phyloP scores from a whole-genome alignment of 1,140 invertebrate genomes.

The Drosophila sucinea region DNA sequence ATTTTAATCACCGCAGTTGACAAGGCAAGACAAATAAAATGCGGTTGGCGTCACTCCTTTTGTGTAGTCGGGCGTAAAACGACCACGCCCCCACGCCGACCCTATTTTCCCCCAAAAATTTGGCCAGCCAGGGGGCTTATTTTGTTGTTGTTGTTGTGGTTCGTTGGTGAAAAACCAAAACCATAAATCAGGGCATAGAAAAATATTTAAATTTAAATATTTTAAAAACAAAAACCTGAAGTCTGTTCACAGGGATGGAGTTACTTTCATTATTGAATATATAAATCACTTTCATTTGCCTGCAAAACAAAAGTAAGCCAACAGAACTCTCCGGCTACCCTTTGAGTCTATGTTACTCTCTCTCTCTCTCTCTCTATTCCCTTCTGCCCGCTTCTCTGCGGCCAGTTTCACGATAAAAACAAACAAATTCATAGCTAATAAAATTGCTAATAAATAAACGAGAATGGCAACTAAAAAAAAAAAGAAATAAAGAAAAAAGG shows the following conservation, averaged over 20 bases:
- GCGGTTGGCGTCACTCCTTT: slow-evolving; percentile 51
- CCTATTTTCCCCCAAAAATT: background rate
- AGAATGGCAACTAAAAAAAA: slow-evolving; percentile 78
- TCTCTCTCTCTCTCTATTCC: background rate
- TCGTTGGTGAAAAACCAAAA: slow-evolving; percentile 21
- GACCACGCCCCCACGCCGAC: slow-evolving; percentile 2
- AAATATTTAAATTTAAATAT: slow-evolving; percentile 82
- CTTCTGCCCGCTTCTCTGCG: slow-evolving; percentile 38
- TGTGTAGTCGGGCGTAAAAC: slow-evolving; percentile 68
- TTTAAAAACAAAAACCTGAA: slow-evolving; percentile 52
- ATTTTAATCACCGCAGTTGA: slow-evolving; percentile 77
- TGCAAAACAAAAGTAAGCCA: slow-evolving; percentile 49
- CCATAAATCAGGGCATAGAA: slow-evolving; percentile 78
- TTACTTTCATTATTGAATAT: slow-evolving; percentile 81
- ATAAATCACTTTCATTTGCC: slow-evolving; percentile 79
- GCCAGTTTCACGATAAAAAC: slow-evolving; percentile 72
- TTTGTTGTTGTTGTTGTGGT: slow-evolving; percentile 24
- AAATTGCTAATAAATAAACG: slow-evolving; percentile 82
- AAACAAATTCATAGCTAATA: slow-evolving; percentile 82
- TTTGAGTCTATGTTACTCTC: slow-evolving; percentile 42
- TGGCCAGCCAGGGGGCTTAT: slow-evolving; percentile 15
- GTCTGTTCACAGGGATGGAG: slow-evolving; percentile 37
- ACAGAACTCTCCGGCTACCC: slow-evolving; percentile 33
- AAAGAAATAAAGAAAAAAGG: slow-evolving; percentile 75
- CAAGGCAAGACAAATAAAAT: slow-evolving; percentile 72